These are phyloP conservation scores for Lathamus discolor DNA, from an alignment of 2,113 vertebrate genomes.

Conservation along the genomic window DNA sequence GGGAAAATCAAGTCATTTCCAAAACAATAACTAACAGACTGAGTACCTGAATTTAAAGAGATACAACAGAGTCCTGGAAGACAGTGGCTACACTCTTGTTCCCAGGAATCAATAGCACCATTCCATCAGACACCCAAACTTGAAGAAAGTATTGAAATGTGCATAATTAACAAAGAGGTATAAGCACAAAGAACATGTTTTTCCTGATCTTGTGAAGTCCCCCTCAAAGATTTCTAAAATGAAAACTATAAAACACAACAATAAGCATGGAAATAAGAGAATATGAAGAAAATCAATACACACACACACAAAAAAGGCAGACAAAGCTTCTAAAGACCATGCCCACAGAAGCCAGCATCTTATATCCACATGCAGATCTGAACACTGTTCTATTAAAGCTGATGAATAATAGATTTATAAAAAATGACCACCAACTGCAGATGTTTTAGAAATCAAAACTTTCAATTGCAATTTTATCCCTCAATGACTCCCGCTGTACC, in stretches of 20 bases:
- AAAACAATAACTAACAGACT: not conserved
- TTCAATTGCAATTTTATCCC: not conserved
- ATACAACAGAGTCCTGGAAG: not conserved
- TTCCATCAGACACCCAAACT: not conserved
- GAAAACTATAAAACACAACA: not conserved
- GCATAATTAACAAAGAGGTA: not conserved
- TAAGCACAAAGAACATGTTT: not conserved
- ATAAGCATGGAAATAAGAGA: not conserved
- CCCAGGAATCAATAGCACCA: not conserved
- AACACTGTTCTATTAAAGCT: not conserved
- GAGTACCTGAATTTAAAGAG: not conserved
- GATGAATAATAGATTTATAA: not conserved
- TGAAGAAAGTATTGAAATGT: not conserved
- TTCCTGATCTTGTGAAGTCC: not conserved
- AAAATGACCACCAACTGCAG: not conserved
- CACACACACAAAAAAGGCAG: not conserved
- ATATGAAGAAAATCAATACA: not conserved
- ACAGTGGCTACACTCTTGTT: not conserved
- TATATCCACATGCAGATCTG: not conserved
- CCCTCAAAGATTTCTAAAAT: not conserved
- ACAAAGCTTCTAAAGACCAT: not conserved
- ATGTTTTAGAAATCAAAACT: not conserved
- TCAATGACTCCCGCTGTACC: not conserved
- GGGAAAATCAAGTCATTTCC: not conserved
- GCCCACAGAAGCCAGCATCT: not conserved